Evolutionary conservation across 2,797 vertebrate species (phyloP).

Genomic region (Alfaro cultratus): DNA sequence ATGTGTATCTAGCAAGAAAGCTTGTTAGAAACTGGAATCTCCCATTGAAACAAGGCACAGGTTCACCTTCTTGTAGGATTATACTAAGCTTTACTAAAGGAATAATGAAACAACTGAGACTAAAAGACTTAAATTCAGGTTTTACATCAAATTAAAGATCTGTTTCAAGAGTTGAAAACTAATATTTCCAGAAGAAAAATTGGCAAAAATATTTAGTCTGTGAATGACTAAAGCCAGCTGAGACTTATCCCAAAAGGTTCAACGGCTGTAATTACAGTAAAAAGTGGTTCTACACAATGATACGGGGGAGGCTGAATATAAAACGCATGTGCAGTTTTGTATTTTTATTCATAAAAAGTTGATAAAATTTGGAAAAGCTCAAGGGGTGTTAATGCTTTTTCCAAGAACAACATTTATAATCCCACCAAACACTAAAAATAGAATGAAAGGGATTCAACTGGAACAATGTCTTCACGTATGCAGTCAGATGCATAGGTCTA

Average conservation of each 20-base stretch:
- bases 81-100: background rate
- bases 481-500: background rate
- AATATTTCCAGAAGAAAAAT: background rate
- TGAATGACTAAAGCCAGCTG: background rate
- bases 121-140: background rate
- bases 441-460: background rate
- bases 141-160: background rate
- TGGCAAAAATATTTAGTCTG: background rate
- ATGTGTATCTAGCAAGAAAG: background rate
- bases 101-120: background rate
- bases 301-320: background rate
- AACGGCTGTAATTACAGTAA: background rate
- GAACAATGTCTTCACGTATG: conserved; percentile 7
- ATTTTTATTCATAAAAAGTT: background rate
- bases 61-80: background rate
- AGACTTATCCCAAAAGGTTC: background rate
- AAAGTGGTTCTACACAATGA: background rate
- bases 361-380: background rate
- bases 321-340: background rate
- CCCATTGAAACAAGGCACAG: background rate
- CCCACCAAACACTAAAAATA: background rate
- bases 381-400: background rate
- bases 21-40: background rate
- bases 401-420: background rate
- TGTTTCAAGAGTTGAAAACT: background rate